Percentiles rank a stretch among this genome's conserved stretches.
Evolutionary conservation across 2,888 invertebrate genomes (phyloP).

Genomic region (Thymelicus acteon): DNA sequence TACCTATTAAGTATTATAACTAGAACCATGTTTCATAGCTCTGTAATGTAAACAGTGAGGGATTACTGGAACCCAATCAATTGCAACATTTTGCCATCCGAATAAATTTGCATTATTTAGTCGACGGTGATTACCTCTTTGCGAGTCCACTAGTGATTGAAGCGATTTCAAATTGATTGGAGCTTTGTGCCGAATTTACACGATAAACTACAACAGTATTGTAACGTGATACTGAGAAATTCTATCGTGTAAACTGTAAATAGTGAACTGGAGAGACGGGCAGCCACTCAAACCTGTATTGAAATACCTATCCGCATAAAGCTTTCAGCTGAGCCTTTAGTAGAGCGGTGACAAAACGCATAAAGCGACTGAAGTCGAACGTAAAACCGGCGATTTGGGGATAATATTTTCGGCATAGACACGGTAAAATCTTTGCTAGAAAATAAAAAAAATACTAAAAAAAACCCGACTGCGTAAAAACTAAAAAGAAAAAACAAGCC

Average conservation of each 20-base stretch:
- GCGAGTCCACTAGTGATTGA: constrained; percentile 30
- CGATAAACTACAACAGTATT: background rate
- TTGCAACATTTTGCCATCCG: constrained; percentile 27
- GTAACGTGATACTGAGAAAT: background rate
- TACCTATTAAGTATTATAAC: background rate
- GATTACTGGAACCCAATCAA: constrained; percentile 32
- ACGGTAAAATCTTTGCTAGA: too few species aligned
- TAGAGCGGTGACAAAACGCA: background rate
- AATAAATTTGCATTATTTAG: constrained; percentile 37
- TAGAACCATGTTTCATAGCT: constrained; percentile 24
- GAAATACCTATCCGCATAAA: background rate
- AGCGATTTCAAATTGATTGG: constrained; percentile 25
- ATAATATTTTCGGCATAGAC: too few species aligned
- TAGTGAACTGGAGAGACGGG: background rate
- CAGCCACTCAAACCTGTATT: background rate
- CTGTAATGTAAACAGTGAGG: constrained; percentile 19
- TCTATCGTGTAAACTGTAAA: background rate
- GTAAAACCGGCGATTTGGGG: too few species aligned
- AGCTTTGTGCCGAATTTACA: constrained; percentile 13
- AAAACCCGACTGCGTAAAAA: too few species aligned
- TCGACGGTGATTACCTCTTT: constrained; percentile 25
- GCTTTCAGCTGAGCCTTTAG: too few species aligned
- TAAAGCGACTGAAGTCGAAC: background rate
- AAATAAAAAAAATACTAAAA: too few species aligned
- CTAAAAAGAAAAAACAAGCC: too few species aligned